Base-by-base conservation (phyloP, 2,888 invertebrate genomes). In the Heliconius charithonia region DNA sequence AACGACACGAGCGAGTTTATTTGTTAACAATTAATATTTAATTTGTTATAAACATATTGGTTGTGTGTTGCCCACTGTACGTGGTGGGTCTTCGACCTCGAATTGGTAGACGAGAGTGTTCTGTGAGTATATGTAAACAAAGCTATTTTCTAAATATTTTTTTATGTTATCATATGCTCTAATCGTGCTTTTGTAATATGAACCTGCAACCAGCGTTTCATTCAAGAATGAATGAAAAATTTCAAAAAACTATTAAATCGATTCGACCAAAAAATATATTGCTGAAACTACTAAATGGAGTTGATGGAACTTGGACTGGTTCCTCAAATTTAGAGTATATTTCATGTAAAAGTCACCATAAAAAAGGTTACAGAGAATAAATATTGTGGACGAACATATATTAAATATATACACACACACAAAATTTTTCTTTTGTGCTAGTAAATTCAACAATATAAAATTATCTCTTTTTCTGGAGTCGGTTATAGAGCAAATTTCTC, bases 1-100 rank as follows among this genome's bases (percentile, higher is more conserved):
- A 86, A 78, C 85, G 91, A 92, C 88, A 89, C 82, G 85, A 51
- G 72, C 76, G 81, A 88, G 87, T 89, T 80, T 70, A 69, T 75
- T 70, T 77, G 75, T 76, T 83, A 81, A 82, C 67, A 65, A 51
- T 78, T 76, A 73, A 41, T 71, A 78, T 78, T 70, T 74, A 76
- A 66, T 69, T 74, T 69, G 74, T 67, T 73, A 74, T 76, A 74
- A 62, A 16, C 66, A 65, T 75, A 62, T 37, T 41, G 37, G 62
- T 41, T 56, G 37, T 29, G 69, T 32, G 67, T 65, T 16, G 77
- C 45, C 71, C 75, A 29, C 63, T 69, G 79, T 81, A 79, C 41
- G n/a, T 29, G 22, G 25, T 59, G 56, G 72, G 59, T 59, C 72
- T 72, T 56, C 56, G 59, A 72, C 32, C 72, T 59, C 45, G 72